Conservation (phyloP, 2,888 invertebrate genomes). For the Xylota sylvarum region DNA sequence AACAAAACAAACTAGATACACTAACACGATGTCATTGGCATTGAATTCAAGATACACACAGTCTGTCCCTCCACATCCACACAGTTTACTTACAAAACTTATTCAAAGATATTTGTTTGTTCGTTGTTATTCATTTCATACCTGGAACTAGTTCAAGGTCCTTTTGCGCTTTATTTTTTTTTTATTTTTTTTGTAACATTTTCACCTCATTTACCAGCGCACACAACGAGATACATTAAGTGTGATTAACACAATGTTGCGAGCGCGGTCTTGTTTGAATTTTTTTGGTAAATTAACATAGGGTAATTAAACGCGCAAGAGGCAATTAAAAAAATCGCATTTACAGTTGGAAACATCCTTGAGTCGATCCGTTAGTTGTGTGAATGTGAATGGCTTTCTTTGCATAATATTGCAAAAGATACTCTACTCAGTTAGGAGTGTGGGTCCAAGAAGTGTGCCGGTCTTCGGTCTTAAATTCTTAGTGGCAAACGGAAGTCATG, state of each 20-base stretch:
- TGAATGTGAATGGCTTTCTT: slow-evolving; percentile 1
- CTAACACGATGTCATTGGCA: slow-evolving; percentile 33
- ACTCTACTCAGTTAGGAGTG: too few relatives aligned
- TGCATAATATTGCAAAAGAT: background rate
- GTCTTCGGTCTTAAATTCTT: slow-evolving; percentile 6
- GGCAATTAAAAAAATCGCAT: slow-evolving; percentile 47
- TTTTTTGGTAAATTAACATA: slow-evolving; percentile 28
- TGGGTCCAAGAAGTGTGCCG: background rate
- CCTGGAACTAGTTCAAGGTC: slow-evolving; percentile 67
- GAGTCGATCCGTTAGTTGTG: slow-evolving; percentile 20
- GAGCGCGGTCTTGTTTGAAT: slow-evolving; percentile 18
- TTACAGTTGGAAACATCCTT: slow-evolving; percentile 43
- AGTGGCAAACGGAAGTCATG: slow-evolving; percentile 24
- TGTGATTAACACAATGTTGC: slow-evolving; percentile 29
- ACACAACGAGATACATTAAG: slow-evolving; percentile 45
- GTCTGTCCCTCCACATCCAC: background rate
- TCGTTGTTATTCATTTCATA: slow-evolving; percentile 33
- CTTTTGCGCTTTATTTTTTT: slow-evolving; percentile 24
- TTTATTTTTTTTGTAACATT: slow-evolving; percentile 26
- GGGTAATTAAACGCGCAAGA: slow-evolving; percentile 32
- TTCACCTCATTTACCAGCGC: slow-evolving; percentile 56
- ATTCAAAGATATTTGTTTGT: slow-evolving; percentile 5
- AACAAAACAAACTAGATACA: background rate
- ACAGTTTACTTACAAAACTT: background rate
- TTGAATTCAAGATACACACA: slow-evolving; percentile 37